Evolutionary conservation across 1,140 invertebrate genomes (phyloP).

Genomic region (Musca vetustissima): DNA sequence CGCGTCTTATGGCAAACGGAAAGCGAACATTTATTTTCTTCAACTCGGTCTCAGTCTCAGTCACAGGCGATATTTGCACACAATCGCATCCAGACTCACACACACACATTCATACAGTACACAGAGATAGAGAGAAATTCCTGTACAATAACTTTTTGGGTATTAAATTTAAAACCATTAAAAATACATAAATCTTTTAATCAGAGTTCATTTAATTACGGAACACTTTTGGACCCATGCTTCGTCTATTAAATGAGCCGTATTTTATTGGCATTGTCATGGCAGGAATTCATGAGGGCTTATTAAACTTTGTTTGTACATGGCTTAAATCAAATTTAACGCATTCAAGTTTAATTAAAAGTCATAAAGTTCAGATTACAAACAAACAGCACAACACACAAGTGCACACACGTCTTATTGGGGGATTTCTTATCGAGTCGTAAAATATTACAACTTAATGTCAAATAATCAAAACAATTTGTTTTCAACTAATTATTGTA

Average conservation of each 20-base stretch:
- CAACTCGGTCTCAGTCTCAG: too few species aligned
- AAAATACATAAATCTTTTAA: slow-evolving; percentile 1
- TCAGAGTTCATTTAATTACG: background rate
- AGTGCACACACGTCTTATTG: background rate
- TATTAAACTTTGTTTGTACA: slow-evolving; percentile 5
- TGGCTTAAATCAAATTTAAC: slow-evolving; percentile 14
- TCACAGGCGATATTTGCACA: too few species aligned
- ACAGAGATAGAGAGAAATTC: too few species aligned
- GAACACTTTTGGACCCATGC: background rate
- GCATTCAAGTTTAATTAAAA: slow-evolving; percentile 18
- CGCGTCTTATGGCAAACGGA: too few species aligned
- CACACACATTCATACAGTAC: too few species aligned
- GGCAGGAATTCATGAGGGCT: background rate
- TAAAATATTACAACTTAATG: slow-evolving; percentile 24
- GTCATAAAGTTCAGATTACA: background rate
- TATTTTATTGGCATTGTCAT: background rate
- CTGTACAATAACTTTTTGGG: too few species aligned
- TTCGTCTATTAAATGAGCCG: slow-evolving; percentile 1
- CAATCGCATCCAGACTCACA: too few species aligned
- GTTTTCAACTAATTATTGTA: slow-evolving; percentile 18
- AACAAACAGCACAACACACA: background rate
- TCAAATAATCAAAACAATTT: slow-evolving; percentile 23
- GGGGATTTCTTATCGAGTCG: slow-evolving; percentile 5
- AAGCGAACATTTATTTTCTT: too few species aligned
- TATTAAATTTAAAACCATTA: slow-evolving; percentile 14